A percentile compares a stretch with the other conserved stretches of the same genome.
These are phyloP conservation scores for Desoria tigrina DNA, from an alignment of 2,888 invertebrate species.

Conservation along the genomic window DNA sequence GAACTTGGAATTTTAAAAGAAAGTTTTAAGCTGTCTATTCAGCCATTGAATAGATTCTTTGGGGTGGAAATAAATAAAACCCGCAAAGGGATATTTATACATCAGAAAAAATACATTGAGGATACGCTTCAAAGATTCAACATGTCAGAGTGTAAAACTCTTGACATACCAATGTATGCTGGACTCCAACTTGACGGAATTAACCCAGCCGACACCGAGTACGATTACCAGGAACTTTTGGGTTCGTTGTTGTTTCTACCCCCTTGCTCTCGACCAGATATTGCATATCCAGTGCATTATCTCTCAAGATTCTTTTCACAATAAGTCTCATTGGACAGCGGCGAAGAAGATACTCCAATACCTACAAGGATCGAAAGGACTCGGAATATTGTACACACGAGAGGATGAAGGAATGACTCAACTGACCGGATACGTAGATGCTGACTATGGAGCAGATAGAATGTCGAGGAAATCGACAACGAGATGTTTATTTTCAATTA, in stretches of 20 bases:
- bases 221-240: conserved; percentile 41
- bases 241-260: conserved; percentile 49
- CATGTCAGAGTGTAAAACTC: conserved; percentile 30
- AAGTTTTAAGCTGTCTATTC: conserved; percentile 19
- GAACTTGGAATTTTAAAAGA: conserved; percentile 4
- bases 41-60: conserved; percentile 17
- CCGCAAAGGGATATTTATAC: conserved; percentile 28
- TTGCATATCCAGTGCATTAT: conserved; percentile 46
- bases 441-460: conserved; percentile 44
- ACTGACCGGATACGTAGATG: conserved; percentile 48
- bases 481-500: conserved; percentile 30
- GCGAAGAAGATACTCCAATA: conserved; percentile 8
- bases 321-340: neutral
- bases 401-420: too few species aligned
- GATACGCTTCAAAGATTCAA: conserved; percentile 20
- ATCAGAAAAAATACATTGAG: conserved; percentile 21
- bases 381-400: neutral
- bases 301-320: conserved; percentile 19
- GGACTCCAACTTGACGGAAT: neutral
- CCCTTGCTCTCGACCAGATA: conserved; percentile 45
- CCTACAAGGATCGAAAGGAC: too few species aligned
- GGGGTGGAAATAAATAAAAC: too few species aligned
- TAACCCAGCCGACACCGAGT: neutral
- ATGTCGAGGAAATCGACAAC: conserved; percentile 44
- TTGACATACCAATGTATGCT: conserved; percentile 26